phyloP scores from a whole-genome alignment of 2,797 vertebrate genomes.

The Hozukius guyotensis region DNA sequence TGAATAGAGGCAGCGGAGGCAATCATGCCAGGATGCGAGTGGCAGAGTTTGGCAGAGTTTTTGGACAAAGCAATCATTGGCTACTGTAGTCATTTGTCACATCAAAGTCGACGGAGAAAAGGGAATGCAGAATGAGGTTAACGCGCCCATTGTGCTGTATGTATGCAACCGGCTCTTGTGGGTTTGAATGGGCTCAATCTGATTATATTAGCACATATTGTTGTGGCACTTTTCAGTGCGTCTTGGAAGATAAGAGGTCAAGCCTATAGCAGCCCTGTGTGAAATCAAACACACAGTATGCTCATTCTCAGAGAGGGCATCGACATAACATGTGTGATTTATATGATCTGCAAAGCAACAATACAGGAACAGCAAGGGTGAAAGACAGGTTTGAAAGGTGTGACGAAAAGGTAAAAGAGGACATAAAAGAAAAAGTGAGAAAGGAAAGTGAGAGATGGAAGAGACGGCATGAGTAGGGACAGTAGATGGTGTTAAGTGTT shows the following conservation, averaged over 20 bases:
- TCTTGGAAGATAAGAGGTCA: conserved; percentile 14
- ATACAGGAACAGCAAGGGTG: conserved; percentile 63
- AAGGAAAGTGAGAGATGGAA: conserved; percentile 28
- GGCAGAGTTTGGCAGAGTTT: conserved; percentile 39
- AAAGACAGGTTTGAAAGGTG: conserved; percentile 50
- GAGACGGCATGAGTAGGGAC: conserved; percentile 18
- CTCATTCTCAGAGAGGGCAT: conserved; percentile 17
- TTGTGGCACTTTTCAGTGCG: neutral
- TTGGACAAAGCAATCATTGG: conserved; percentile 38
- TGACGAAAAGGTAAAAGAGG: conserved; percentile 57
- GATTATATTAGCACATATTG: neutral
- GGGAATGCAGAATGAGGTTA: conserved; percentile 30
- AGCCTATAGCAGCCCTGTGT: neutral
- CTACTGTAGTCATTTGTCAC: conserved; percentile 22
- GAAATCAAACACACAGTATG: conserved; percentile 14
- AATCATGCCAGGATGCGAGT: conserved; percentile 29
- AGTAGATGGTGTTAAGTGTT: conserved; percentile 60
- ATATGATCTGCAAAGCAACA: conserved; percentile 76
- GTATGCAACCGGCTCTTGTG: neutral
- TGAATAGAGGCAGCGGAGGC: conserved; percentile 21
- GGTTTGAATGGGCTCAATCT: conserved; percentile 4
- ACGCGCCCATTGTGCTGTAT: neutral
- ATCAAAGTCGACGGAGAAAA: conserved; percentile 23
- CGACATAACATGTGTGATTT: conserved; percentile 51
- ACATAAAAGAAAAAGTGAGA: conserved; percentile 46